A percentile compares a stretch with the other conserved stretches of the same genome.
phyloP scores from a whole-genome alignment of 2,888 invertebrate genomes.

The Nomada lathburiana region DNA sequence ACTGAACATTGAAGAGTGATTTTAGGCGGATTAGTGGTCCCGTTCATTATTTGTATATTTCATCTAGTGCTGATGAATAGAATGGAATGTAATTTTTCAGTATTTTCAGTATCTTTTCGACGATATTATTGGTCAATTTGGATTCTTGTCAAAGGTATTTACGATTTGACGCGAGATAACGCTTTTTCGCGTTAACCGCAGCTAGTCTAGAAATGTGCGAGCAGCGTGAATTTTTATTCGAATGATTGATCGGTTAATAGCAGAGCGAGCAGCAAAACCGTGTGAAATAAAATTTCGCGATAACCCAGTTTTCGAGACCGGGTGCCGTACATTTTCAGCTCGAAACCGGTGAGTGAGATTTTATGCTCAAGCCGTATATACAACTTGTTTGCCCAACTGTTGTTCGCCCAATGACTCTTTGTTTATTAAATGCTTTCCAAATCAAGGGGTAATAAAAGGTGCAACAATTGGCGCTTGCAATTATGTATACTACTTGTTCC shows the following conservation, averaged over 20 bases:
- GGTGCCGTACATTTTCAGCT: background rate
- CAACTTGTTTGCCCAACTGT: background rate
- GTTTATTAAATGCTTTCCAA: background rate
- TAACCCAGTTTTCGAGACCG: slow-evolving; percentile 1
- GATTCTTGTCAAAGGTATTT: too few relatives aligned
- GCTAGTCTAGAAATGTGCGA: background rate
- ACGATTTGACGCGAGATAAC: background rate
- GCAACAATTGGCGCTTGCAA: background rate
- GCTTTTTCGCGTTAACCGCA: background rate
- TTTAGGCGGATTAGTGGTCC: too few relatives aligned
- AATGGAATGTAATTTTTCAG: background rate
- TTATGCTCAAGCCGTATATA: background rate
- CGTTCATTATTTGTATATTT: background rate
- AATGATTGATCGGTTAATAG: slow-evolving; percentile 1
- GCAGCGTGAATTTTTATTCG: background rate
- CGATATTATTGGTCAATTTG: too few relatives aligned
- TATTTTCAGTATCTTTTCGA: background rate
- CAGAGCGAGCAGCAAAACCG: background rate
- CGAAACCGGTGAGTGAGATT: background rate
- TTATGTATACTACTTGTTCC: background rate
- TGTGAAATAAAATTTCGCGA: background rate
- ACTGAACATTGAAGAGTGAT: background rate
- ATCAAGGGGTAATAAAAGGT: background rate
- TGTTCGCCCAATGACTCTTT: background rate
- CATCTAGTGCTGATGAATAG: background rate